Conservation (phyloP, 92 coral and sea anemone species). For the Nematostella vectensis region DNA sequence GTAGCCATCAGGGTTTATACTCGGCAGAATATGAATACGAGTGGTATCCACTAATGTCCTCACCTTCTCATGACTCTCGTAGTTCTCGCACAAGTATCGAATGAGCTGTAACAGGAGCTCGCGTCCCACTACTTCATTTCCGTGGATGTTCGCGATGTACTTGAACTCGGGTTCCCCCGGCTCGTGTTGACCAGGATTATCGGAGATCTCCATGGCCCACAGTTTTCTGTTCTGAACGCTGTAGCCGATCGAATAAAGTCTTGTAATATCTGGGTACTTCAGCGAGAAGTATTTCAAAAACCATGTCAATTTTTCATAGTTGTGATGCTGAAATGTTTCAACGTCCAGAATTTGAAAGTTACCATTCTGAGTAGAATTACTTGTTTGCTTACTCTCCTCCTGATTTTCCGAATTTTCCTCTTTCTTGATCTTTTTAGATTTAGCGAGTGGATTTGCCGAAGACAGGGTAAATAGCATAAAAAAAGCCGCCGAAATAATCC, state of each 20-base stretch:
- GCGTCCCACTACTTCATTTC: constrained; percentile 81
- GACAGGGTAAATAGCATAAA: not conserved
- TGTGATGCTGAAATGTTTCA: constrained; percentile 65
- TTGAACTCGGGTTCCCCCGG: constrained; percentile 94
- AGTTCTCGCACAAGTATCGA: constrained; percentile 78
- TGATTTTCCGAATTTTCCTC: constrained; percentile 2
- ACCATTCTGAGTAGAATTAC: not conserved
- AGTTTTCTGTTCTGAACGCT: constrained; percentile 95
- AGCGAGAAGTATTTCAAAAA: constrained; percentile 80
- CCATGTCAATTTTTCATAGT: constrained; percentile 92
- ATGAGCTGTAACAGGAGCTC: constrained; percentile 74
- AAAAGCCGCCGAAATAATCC: not conserved
- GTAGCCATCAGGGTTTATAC: constrained; percentile 96
- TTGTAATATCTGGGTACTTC: constrained; percentile 67
- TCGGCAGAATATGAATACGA: constrained; percentile 81
- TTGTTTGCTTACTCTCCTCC: not conserved
- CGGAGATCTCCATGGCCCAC: constrained; percentile 88
- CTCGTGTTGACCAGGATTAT: constrained; percentile 76
- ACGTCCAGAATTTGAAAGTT: constrained; percentile 51
- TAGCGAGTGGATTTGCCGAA: not conserved
- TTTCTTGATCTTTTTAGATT: not conserved
- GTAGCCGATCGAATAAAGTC: constrained; percentile 84
- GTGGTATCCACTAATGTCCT: constrained; percentile 67
- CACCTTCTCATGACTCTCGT: constrained; percentile 40
- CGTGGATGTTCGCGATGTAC: constrained; percentile 80